Conservation (phyloP, 2,888 invertebrate genomes). For the Parochlus steinenii region DNA sequence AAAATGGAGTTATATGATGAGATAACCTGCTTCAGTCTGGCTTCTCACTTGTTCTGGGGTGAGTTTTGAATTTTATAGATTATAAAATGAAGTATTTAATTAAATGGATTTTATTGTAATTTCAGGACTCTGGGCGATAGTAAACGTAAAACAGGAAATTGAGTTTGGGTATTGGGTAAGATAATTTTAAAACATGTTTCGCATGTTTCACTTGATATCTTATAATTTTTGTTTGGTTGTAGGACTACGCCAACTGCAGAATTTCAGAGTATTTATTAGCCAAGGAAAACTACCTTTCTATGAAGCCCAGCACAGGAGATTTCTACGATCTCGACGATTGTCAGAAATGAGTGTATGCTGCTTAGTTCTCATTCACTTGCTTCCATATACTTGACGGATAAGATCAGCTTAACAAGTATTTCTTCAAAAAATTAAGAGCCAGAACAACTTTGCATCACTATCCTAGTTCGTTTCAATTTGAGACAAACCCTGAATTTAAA, state of each 20-base stretch:
- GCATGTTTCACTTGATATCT: conserved; percentile 3
- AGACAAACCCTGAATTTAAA: too few species aligned
- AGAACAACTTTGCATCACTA: too few species aligned
- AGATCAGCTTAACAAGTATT: too few species aligned
- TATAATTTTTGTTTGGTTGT: conserved; percentile 17
- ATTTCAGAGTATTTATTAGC: conserved; percentile 35
- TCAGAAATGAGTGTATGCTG: not conserved
- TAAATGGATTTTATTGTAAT: too few species aligned
- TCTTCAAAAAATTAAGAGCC: too few species aligned
- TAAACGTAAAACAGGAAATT: conserved; percentile 76
- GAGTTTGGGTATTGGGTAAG: conserved; percentile 90
- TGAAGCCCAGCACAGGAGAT: conserved; percentile 2
- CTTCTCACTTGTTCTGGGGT: conserved; percentile 86
- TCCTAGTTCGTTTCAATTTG: too few species aligned
- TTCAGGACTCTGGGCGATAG: conserved; percentile 85
- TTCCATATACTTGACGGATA: too few species aligned
- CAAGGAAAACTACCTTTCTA: conserved; percentile 6
- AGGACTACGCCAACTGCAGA: conserved; percentile 51
- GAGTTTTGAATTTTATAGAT: too few species aligned
- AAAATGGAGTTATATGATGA: conserved; percentile 52
- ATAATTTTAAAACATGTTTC: conserved; percentile 5
- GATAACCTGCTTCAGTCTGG: conserved; percentile 66
- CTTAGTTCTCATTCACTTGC: too few species aligned
- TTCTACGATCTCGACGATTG: not conserved
- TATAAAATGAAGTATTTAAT: too few species aligned